Evolutionary conservation across 2,113 vertebrate genomes (phyloP), one percentile per base, ranked within the genome.

Genomic region (Hypomesus transpacificus): DNA sequence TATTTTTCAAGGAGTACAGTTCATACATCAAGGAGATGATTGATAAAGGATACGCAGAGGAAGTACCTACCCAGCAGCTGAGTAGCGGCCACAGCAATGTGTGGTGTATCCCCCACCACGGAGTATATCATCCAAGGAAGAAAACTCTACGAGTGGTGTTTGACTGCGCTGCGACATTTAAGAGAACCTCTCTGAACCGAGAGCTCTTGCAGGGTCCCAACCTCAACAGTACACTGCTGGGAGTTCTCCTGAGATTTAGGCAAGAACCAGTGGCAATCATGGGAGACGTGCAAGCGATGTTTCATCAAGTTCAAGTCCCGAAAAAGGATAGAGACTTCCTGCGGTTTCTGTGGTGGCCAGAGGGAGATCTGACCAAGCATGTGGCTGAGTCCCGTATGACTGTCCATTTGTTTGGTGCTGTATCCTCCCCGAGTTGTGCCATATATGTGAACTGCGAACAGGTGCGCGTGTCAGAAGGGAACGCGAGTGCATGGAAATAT

Each of bases 151-250:
- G 68, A 31, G 72, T 71, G 57, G n/a, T n/a, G n/a, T n/a, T n/a
- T n/a, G n/a, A n/a, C n/a, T n/a, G n/a, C n/a, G n/a, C n/a, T n/a
- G n/a, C 67, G 13, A n/a, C 14, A 18, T 75, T 17, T 54, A 14
- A 69, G 46, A 50, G 69, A 22, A 70, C 21, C 17, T 75, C 58
- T 14, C 59, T 26, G 28, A 75, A 75, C 73, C 57, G 31, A 8
- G 52, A 75, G 58, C 31, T 63, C 3, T 54, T 75, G 16, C 54
- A 75, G 26, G 70, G 70, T 50, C 59, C 59, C 13, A 26, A 71
- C 26, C 14, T 71, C 16, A 71, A n/a, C 8, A 71, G 53, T 21
- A 39, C 26, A 22, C 39, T 71, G 9, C 8, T 53, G 50, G 70
- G 18, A 14, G 50, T 66, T 18, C 21, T 57, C 21, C 9, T 24